These are phyloP conservation scores for Liasis olivaceus DNA, from an alignment of 2,797 vertebrate genomes.

Conservation along the genomic window DNA sequence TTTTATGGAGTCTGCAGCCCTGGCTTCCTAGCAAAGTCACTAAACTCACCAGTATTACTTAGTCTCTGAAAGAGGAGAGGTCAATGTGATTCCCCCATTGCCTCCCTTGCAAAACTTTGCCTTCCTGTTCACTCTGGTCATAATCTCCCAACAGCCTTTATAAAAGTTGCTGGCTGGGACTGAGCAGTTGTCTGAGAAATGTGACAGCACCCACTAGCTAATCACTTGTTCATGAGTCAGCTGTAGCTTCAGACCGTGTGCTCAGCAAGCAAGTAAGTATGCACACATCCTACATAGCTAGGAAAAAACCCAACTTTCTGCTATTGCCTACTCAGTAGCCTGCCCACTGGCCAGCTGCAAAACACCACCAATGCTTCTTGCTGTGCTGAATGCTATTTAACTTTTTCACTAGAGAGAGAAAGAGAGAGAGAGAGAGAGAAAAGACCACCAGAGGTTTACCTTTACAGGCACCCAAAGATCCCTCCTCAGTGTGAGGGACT, in stretches of 20 bases:
- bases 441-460: background rate
- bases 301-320: background rate
- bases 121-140: background rate
- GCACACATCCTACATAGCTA: background rate
- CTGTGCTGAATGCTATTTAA: background rate
- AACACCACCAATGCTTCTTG: background rate
- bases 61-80: background rate
- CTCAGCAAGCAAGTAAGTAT: background rate
- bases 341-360: background rate
- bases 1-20: background rate
- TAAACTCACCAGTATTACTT: too few relatives aligned
- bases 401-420: background rate
- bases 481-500: background rate
- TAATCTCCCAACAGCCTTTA: background rate
- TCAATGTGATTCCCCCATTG: background rate
- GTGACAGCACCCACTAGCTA: background rate
- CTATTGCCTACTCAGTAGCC: background rate
- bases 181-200: background rate
- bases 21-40: background rate
- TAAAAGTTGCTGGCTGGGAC: background rate
- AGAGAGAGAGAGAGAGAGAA: background rate
- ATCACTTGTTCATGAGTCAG: background rate
- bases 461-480: background rate
- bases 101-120: background rate
- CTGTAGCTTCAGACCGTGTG: background rate